These are phyloP conservation scores for Pseudorhombus dupliciocellatus DNA, from an alignment of 2,113 vertebrate genomes.

Conservation along the genomic window DNA sequence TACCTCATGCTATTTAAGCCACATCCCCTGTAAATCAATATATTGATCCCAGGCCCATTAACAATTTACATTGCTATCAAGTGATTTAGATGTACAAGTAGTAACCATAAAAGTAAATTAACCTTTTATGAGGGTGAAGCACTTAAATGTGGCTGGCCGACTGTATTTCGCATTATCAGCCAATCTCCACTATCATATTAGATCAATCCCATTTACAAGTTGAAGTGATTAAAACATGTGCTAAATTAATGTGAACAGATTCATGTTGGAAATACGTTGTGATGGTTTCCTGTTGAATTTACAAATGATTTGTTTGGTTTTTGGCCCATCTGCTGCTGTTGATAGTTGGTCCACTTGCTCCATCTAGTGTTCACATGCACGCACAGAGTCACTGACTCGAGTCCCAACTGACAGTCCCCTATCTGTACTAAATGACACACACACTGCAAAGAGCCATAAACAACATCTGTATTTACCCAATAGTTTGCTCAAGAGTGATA, in stretches of 20 bases:
- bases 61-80: constrained; percentile 15
- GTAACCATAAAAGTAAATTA: constrained; percentile 10
- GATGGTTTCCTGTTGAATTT: neutral
- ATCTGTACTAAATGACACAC: neutral
- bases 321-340: neutral
- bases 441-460: neutral
- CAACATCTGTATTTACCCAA: neutral
- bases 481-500: neutral
- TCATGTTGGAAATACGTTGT: neutral
- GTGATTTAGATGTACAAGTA: constrained; percentile 1
- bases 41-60: constrained; percentile 1
- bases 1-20: constrained; percentile 6
- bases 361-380: constrained; percentile 70
- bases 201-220: no score
- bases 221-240: neutral
- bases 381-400: neutral
- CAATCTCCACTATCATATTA: neutral
- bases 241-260: neutral
- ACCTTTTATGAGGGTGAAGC: neutral
- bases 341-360: constrained; percentile 34
- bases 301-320: neutral
- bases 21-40: constrained; percentile 36
- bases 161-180: neutral
- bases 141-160: neutral
- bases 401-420: neutral